phyloP scores from a whole-genome alignment of 2,113 vertebrate genomes.

The Arizona elegans region DNA sequence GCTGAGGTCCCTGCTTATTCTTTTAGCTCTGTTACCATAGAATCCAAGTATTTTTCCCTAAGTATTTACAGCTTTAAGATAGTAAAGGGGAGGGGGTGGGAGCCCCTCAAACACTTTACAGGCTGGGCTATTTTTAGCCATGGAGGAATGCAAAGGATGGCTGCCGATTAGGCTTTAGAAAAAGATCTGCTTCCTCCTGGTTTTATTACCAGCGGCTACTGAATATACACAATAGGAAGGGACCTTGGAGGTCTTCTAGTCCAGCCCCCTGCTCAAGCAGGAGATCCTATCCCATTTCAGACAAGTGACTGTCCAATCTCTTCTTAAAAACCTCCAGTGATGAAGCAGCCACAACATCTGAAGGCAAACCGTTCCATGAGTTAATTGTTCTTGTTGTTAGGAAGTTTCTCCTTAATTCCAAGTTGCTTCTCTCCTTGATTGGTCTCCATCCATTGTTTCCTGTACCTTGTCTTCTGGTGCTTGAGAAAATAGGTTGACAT shows the following conservation, averaged over 20 bases:
- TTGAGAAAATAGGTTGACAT: too few relatives aligned
- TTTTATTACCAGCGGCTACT: neutral
- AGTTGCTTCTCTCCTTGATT: neutral
- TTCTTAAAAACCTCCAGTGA: neutral
- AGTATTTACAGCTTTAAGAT: neutral
- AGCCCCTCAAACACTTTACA: neutral
- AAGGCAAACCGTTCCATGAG: neutral
- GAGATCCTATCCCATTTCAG: neutral
- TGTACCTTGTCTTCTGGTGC: neutral
- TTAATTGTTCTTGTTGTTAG: neutral
- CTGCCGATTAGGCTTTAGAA: neutral
- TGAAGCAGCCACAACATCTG: neutral
- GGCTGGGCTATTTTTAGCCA: slow-evolving; percentile 4
- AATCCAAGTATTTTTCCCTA: neutral
- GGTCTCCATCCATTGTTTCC: neutral
- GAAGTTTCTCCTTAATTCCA: neutral
- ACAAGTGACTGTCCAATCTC: neutral
- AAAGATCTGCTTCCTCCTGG: neutral
- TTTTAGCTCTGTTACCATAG: slow-evolving; percentile 9
- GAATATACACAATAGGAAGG: neutral
- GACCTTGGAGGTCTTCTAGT: neutral
- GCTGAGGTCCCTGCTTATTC: neutral
- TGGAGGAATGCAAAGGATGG: neutral
- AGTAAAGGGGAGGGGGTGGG: neutral
- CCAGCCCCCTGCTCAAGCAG: neutral